A percentile compares a stretch with the other conserved stretches of the same genome.
Conservation (phyloP, 92 coral and sea anemone genomes). For the Siderastrea radians region DNA sequence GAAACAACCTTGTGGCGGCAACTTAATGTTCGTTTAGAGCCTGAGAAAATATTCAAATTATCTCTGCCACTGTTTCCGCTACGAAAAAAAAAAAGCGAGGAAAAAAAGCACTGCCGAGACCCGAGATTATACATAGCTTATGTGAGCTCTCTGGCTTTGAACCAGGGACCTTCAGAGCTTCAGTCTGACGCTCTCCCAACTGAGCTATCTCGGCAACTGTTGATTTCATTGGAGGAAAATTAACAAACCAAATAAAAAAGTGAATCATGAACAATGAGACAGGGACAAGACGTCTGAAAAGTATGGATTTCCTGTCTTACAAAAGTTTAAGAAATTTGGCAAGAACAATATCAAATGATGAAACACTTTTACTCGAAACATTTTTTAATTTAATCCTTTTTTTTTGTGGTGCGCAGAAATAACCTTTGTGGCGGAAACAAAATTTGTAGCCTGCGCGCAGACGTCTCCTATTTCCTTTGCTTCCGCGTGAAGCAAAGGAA, state of each 20-base stretch:
- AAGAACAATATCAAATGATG: no score
- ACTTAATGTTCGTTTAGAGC: background rate
- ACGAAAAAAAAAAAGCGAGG: background rate
- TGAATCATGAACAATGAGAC: background rate
- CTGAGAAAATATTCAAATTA: background rate
- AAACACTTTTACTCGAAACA: no score
- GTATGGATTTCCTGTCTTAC: no score
- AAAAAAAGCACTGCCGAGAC: constrained; percentile 78
- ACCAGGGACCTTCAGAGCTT: constrained; percentile 99
- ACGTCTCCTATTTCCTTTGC: no score
- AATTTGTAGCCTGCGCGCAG: no score
- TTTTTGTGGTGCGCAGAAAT: no score
- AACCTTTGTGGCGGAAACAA: no score
- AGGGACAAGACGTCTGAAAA: no score
- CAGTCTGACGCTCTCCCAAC: constrained; percentile 99
- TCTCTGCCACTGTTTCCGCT: background rate
- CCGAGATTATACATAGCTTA: constrained; percentile 91
- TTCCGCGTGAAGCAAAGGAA: no score
- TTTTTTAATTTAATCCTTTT: no score
- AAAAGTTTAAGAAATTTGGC: no score
- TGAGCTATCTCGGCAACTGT: constrained; percentile 95
- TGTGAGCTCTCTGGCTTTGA: constrained; percentile 91
- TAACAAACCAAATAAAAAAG: background rate
- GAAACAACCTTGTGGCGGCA: no score
- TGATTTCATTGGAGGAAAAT: background rate